Evolutionary conservation across 2,113 vertebrate genomes (phyloP), one percentile per base, ranked within the genome.

Genomic region (Platichthys stellatus): DNA sequence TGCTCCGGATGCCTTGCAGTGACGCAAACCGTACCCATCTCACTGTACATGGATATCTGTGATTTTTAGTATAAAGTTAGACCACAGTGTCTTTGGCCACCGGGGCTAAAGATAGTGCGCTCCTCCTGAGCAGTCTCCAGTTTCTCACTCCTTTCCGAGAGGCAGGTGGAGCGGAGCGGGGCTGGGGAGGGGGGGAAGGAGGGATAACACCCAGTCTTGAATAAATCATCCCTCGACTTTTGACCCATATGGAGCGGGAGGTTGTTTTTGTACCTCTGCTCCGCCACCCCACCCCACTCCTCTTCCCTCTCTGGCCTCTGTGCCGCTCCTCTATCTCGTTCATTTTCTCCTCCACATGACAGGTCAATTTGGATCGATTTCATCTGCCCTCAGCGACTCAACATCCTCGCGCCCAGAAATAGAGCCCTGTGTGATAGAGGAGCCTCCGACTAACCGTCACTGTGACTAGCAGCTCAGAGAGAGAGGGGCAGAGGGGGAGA

Each of bases 11-110:
- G 53, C 8, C 18, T 69, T 71, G 59, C 65, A 13, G 71, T 87
- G 83, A 88, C 61, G 78, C 69, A 74, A 76, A 84, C 75, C 23
- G 47, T 63, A 49, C 69, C 66, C 76, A 69, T 87, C 81, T 83
- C 67, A 76, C 94, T 92, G 86, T 90, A 92, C 91, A 92, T 82
- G 88, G 90, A 89, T 90, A 84, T 93, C 85, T 91, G 66, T 94
- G 92, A 92, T 93, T 94, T 93, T 93, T 92, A 92, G 90, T 91
- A 92, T 92, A 91, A 92, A 91, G 87, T 90, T 88, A 79, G 82
- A 89, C 91, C 93, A 87, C 77, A 60, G 88, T 74, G 81, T 87
- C 86, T 92, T 92, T 83, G 86, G 90, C 83, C 86, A 83, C 69
- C 28, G 14, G 28, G 40, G 69, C 85, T 94, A 94, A 93, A 94